Evolutionary conservation across 2,113 vertebrate species (phyloP).

Genomic region (Neopipo cinnamomea): DNA sequence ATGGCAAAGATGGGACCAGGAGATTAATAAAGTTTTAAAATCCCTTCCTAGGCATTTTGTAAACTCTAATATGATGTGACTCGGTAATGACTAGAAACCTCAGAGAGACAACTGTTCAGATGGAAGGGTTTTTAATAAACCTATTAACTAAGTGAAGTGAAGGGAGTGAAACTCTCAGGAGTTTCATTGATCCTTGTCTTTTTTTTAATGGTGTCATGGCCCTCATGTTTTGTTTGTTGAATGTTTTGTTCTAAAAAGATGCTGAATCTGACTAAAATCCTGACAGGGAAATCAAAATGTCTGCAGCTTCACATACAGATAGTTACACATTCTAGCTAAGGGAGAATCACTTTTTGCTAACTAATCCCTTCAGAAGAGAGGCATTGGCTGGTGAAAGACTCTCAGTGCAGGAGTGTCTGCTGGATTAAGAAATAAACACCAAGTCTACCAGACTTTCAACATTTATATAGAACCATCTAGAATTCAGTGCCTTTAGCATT

Average conservation of each 20-base stretch:
- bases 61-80: neutral
- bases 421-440: neutral
- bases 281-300: neutral
- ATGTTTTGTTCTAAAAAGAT: neutral
- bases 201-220: neutral
- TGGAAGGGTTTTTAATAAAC: constrained; percentile 32
- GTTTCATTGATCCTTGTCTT: constrained; percentile 15
- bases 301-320: neutral
- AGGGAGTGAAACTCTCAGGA: neutral
- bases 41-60: constrained; percentile 21
- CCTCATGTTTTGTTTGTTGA: neutral
- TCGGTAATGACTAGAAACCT: constrained; percentile 7
- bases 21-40: constrained; percentile 44
- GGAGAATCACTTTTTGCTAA: neutral
- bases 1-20: neutral
- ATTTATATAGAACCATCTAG: neutral
- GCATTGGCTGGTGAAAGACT: neutral
- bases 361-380: neutral
- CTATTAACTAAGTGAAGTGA: neutral
- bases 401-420: neutral
- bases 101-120: neutral
- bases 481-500: neutral
- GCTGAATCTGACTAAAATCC: neutral
- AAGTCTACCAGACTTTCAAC: neutral
- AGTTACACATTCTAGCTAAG: neutral